Evolutionary conservation across 2,888 invertebrate species (phyloP).

Genomic region (Rhabditophanes sp.): DNA sequence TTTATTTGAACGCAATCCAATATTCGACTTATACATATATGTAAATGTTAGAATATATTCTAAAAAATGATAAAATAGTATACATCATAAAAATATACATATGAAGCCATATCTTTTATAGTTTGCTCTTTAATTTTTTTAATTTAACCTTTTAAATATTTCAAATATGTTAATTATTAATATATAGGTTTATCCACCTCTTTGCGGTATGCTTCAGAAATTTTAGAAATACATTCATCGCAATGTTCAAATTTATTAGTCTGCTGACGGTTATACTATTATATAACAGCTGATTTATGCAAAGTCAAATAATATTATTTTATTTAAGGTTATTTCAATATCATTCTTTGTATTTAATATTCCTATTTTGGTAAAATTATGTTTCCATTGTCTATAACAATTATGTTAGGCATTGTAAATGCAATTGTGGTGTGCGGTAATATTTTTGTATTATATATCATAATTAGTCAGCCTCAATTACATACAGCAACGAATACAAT

Average conservation of each 20-base stretch:
- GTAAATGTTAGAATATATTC: not conserved
- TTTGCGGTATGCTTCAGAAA: not conserved
- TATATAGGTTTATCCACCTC: not conserved
- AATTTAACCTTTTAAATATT: not conserved
- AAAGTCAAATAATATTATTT: not conserved
- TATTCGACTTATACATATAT: not conserved
- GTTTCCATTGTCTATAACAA: constrained; percentile 13
- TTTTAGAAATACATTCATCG: not conserved
- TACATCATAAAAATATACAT: not conserved
- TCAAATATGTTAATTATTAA: not conserved
- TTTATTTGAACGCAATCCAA: not conserved
- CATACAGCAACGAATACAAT: constrained; percentile 88
- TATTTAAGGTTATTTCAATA: not conserved
- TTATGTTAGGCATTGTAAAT: constrained; percentile 26
- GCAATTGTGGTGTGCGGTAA: constrained; percentile 38
- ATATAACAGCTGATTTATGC: not conserved
- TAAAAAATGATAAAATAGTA: not conserved
- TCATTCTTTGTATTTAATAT: not conserved
- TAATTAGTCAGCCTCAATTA: constrained; percentile 47
- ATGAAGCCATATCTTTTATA: constrained; percentile 1
- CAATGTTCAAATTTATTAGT: not conserved
- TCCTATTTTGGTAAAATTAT: constrained; percentile 2
- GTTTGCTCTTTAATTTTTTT: constrained; percentile 1
- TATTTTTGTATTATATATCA: constrained; percentile 35
- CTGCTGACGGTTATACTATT: not conserved